These are phyloP conservation scores for Prorops nasuta DNA, from an alignment of 1,140 invertebrate species.

Conservation along the genomic window DNA sequence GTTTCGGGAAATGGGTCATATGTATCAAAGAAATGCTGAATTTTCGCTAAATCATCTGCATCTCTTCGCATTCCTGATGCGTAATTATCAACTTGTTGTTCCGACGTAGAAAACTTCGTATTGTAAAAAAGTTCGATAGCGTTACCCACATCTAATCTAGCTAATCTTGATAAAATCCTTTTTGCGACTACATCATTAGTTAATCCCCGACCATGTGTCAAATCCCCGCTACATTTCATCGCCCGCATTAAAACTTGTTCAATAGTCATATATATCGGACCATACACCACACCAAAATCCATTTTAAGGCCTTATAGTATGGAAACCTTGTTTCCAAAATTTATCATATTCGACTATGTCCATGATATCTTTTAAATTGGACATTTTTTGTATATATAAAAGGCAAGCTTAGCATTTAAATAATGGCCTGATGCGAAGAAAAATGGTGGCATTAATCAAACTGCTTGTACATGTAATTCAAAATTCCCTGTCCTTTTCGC, in stretches of 20 bases:
- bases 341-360: slow-evolving; percentile 32
- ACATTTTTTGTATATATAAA: slow-evolving; percentile 52
- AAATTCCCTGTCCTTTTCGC: slow-evolving; percentile 23
- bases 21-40: slow-evolving; percentile 24
- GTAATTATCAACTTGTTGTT: slow-evolving; percentile 31
- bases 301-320: slow-evolving; percentile 35
- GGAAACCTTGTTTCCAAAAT: slow-evolving; percentile 26
- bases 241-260: slow-evolving; percentile 38
- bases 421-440: slow-evolving; percentile 50
- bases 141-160: slow-evolving; percentile 11
- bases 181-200: slow-evolving; percentile 21
- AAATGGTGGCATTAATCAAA: slow-evolving; percentile 20
- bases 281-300: slow-evolving; percentile 40
- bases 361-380: slow-evolving; percentile 31
- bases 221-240: slow-evolving; percentile 37
- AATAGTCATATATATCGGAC: slow-evolving; percentile 39
- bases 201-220: slow-evolving; percentile 26
- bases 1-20: slow-evolving; percentile 24
- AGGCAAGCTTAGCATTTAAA: slow-evolving; percentile 49
- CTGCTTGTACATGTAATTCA: slow-evolving; percentile 8
- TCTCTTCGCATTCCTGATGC: slow-evolving; percentile 28
- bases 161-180: slow-evolving; percentile 13
- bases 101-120: slow-evolving; percentile 16
- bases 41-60: slow-evolving; percentile 21
- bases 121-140: slow-evolving; percentile 27